Conservation (phyloP, 2,797 vertebrate species). For the Leucoraja ocellata region DNA sequence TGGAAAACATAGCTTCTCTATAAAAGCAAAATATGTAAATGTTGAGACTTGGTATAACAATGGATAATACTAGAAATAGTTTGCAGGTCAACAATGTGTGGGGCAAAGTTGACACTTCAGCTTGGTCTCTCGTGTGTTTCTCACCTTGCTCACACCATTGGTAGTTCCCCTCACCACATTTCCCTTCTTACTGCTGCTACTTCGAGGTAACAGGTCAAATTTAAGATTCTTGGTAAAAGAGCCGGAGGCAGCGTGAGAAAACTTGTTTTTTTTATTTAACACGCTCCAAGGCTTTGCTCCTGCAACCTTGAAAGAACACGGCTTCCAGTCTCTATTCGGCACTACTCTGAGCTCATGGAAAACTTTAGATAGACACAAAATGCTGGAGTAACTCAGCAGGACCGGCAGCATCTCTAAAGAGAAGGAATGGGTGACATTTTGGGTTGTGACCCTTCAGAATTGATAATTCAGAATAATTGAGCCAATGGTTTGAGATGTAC, state of each 20-base stretch:
- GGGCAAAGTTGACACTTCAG: too few species aligned
- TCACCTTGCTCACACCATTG: not conserved
- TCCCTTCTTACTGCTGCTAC: not conserved
- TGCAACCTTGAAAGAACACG: too few species aligned
- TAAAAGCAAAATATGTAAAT: too few species aligned
- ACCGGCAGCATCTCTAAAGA: too few species aligned
- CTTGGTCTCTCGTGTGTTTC: not conserved
- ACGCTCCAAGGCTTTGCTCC: too few species aligned
- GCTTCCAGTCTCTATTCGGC: not conserved
- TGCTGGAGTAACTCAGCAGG: too few species aligned
- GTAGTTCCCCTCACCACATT: not conserved
- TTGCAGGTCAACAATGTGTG: too few species aligned
- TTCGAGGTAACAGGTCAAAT: not conserved
- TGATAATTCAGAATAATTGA: not conserved
- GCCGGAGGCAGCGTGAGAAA: not conserved
- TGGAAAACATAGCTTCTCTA: not conserved
- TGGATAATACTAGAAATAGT: too few species aligned
- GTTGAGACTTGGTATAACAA: too few species aligned
- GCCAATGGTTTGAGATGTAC: not conserved
- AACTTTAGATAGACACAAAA: not conserved
- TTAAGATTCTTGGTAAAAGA: not conserved
- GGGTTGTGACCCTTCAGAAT: too few species aligned
- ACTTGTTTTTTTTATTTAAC: not conserved
- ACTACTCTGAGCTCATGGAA: not conserved
- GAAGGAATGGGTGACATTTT: too few species aligned